Percentiles rank a stretch among this genome's conserved stretches.
phyloP scores from a whole-genome alignment of 2,888 invertebrate genomes.

The Diogma glabrata region DNA sequence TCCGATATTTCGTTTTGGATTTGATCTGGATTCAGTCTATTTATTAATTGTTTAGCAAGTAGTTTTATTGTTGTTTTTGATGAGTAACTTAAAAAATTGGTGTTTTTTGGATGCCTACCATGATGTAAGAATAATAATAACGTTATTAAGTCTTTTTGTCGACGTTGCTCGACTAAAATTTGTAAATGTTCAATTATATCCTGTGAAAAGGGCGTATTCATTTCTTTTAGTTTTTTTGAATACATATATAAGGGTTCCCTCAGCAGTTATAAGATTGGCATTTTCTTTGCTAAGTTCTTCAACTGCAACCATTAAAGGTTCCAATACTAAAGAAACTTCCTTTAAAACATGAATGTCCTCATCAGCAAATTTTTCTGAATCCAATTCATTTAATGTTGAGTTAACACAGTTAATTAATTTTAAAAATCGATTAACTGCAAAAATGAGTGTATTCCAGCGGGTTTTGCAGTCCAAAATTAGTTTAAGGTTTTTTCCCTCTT shows the following conservation, averaged over 20 bases:
- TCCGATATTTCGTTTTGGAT: not conserved
- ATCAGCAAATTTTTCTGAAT: not conserved
- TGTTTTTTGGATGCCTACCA: too few relatives aligned
- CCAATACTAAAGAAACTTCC: not conserved
- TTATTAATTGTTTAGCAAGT: not conserved
- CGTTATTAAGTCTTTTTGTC: too few relatives aligned
- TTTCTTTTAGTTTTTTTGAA: not conserved
- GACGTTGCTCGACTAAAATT: too few relatives aligned
- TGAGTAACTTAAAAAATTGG: not conserved
- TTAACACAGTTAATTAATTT: not conserved
- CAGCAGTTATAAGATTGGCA: not conserved
- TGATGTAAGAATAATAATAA: too few relatives aligned
- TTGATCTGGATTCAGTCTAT: not conserved
- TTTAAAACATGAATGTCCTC: not conserved
- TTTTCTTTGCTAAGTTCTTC: not conserved
- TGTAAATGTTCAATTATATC: too few relatives aligned
- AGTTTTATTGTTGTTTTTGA: not conserved
- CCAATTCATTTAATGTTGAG: too few relatives aligned
- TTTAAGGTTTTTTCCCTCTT: not conserved
- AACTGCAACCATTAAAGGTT: constrained; percentile 1
- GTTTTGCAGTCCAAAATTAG: not conserved
- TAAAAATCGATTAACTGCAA: constrained; percentile 5
- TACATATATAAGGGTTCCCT: not conserved
- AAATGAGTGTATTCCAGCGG: constrained; percentile 1
- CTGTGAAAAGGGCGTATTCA: too few relatives aligned